A percentile compares a stretch with the other conserved stretches of the same genome.
These are phyloP conservation scores for Fukomys damarensis DNA, from an alignment of 2,113 vertebrate species.

Conservation along the genomic window DNA sequence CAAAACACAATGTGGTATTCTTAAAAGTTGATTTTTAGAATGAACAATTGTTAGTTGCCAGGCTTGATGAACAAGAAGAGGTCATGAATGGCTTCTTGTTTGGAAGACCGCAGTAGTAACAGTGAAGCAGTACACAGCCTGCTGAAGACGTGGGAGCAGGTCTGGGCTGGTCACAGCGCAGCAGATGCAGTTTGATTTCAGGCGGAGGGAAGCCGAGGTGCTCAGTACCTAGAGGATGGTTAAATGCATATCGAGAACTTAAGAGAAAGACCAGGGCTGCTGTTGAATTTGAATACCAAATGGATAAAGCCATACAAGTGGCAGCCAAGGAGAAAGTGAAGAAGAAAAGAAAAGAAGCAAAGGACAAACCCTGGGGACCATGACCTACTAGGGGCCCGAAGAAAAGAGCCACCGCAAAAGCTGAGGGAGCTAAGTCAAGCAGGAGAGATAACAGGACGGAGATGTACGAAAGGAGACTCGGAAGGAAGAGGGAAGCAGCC, in stretches of 20 bases:
- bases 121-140: neutral
- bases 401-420: neutral
- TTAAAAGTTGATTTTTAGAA: slow-evolving; percentile 18
- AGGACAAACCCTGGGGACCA: neutral
- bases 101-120: neutral
- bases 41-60: neutral
- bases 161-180: neutral
- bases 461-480: neutral
- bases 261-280: neutral
- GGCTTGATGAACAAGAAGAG: neutral
- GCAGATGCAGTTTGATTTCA: neutral
- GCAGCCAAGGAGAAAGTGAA: neutral
- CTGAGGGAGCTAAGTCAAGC: neutral
- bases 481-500: neutral
- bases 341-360: neutral
- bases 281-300: neutral
- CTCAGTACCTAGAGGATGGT: neutral
- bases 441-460: neutral
- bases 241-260: neutral
- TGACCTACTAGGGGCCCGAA: neutral
- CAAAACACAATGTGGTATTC: slow-evolving; percentile 13
- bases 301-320: neutral
- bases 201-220: neutral
- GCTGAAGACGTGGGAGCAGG: neutral
- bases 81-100: neutral